Base-by-base conservation (phyloP, 2,888 invertebrate species). In the Amitus sp. region DNA sequence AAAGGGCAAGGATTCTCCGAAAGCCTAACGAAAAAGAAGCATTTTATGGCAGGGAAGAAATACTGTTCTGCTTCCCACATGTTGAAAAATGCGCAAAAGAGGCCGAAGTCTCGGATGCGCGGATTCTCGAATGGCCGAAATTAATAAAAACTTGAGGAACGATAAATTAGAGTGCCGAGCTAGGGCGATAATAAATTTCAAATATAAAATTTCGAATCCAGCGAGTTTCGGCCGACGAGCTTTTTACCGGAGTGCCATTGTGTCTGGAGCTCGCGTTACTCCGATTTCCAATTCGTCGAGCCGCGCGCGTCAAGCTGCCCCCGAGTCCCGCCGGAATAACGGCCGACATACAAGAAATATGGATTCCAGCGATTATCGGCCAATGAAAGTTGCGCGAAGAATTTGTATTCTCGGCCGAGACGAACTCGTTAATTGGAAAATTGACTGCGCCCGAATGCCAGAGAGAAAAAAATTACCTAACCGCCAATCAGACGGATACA, bases 101-200 rank as follows among this genome's bases (percentile, higher is more conserved):
- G 60, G 27, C 33, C 18, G 15, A 7, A 42, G 23, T 10, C 27
- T 27, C 23, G 45, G 42, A 45, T 9, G 52, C n/a, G 2, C n/a
- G 34, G 30, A 7, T 3, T 10, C 19, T 50, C 66, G 62, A 67
- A 64, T 57, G 69, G 61, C 47, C 67, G 77, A 82, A 80, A 81
- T 82, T 80, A 82, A 80, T 81, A 82, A 82, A 82, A 82, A 80
- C 75, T 79, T 75, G 79, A 77, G 74, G 78, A 79, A 80, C 81
- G 81, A 81, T 82, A 81, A 82, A 81, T 82, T 80, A 80, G 80
- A 66, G 74, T 77, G 76, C 67, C 65, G 61, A 58, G 51, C 52
- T 57, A 65, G 71, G 73, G 76, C 77, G 79, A 79, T 79, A 79
- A 80, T 79, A 79, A 81, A 79, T 80, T 80, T 80, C 76, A 75